Evolutionary conservation across 2,888 invertebrate genomes (phyloP).

Genomic region (Desoria tigrina): DNA sequence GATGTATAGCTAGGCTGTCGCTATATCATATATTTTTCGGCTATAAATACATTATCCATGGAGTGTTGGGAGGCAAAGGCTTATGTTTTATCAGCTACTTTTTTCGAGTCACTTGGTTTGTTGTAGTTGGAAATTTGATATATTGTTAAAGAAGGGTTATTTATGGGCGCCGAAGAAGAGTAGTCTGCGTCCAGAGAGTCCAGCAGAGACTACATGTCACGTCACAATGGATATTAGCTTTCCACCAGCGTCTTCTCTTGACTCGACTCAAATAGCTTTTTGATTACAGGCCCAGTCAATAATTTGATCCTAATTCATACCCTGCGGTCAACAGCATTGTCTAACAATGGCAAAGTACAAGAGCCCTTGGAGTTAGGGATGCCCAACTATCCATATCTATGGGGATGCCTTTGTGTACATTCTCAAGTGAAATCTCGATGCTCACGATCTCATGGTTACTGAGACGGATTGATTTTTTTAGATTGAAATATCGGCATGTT

Average conservation of each 20-base stretch:
- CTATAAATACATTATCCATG: too few relatives aligned
- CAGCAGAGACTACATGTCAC: conserved; percentile 1
- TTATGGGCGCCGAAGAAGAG: conserved; percentile 31
- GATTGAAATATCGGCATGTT: too few relatives aligned
- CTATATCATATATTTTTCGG: too few relatives aligned
- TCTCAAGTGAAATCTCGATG: too few relatives aligned
- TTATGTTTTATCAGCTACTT: too few relatives aligned
- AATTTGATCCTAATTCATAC: conserved; percentile 44
- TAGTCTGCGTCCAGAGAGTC: not conserved
- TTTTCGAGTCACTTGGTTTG: too few relatives aligned
- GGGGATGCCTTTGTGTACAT: too few relatives aligned
- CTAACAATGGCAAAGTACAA: not conserved
- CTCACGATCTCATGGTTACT: too few relatives aligned
- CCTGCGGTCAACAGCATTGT: conserved; percentile 19
- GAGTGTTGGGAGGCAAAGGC: too few relatives aligned
- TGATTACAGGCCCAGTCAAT: conserved; percentile 41
- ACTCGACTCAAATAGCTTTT: conserved; percentile 32
- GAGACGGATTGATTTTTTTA: too few relatives aligned
- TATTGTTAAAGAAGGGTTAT: conserved; percentile 18
- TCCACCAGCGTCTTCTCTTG: not conserved
- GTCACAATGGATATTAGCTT: conserved; percentile 12
- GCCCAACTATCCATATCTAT: not conserved
- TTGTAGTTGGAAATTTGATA: not conserved
- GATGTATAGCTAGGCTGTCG: too few relatives aligned
- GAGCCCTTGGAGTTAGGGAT: not conserved